Percentiles rank a stretch among this genome's conserved stretches.
These are phyloP conservation scores for Metalampra italica DNA, from an alignment of 2,888 invertebrate genomes.

Conservation along the genomic window DNA sequence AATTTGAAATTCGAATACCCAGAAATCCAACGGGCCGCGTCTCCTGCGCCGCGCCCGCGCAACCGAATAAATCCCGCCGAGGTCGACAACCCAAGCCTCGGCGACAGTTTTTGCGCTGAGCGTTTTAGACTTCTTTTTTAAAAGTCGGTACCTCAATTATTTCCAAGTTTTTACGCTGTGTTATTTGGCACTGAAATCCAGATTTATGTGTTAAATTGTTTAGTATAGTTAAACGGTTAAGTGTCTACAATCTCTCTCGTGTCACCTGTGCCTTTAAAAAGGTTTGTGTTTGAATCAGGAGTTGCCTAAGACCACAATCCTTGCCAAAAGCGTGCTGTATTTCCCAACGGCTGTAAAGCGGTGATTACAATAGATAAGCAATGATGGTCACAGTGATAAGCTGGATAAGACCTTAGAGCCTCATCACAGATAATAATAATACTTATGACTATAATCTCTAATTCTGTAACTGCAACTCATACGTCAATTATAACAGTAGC, in stretches of 20 bases:
- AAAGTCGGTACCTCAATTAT: conserved; percentile 63
- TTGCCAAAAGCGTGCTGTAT: no score
- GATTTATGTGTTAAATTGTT: conserved; percentile 57
- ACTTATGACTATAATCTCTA: no score
- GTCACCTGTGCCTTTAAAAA: not conserved
- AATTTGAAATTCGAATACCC: conserved; percentile 74
- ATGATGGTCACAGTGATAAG: no score
- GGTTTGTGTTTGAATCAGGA: no score
- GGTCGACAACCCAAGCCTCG: conserved; percentile 55
- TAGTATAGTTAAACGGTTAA: conserved; percentile 23
- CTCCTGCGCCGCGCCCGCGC: conserved; percentile 28
- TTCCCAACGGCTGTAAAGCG: no score
- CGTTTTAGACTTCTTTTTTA: conserved; percentile 63
- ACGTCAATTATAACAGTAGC: no score
- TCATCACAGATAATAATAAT: no score
- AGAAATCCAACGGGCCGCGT: conserved; percentile 38
- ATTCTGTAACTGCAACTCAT: no score
- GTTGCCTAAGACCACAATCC: no score
- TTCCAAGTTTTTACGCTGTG: conserved; percentile 62
- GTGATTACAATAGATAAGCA: no score
- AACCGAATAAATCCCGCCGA: conserved; percentile 57
- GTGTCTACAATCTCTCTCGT: conserved; percentile 5
- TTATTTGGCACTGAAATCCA: conserved; percentile 46
- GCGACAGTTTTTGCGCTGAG: conserved; percentile 68
- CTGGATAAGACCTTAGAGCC: no score